Conservation (phyloP, 2,797 vertebrate species). For the Allobates femoralis region DNA sequence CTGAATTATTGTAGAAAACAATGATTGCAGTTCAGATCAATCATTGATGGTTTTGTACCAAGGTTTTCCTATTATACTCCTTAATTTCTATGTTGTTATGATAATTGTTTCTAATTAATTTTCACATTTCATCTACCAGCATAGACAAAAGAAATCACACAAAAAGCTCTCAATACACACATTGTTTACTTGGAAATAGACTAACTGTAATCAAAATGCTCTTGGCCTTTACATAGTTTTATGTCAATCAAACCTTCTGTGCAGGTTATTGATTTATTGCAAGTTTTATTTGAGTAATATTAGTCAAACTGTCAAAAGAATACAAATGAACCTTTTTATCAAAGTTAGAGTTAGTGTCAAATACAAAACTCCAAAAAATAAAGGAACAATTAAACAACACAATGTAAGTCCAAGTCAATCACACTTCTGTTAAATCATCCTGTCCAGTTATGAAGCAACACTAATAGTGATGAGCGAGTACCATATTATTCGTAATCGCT, state of each 20-base stretch:
- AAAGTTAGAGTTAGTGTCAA: neutral
- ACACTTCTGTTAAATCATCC: no score
- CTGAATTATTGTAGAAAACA: constrained; percentile 21
- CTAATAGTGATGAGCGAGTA: no score
- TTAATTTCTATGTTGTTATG: constrained; percentile 30
- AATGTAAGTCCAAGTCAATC: no score
- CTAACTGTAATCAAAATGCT: neutral
- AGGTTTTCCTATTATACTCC: constrained; percentile 16
- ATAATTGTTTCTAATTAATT: constrained; percentile 46
- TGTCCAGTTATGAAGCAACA: no score
- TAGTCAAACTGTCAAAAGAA: neutral
- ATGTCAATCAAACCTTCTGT: neutral
- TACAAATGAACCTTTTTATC: neutral
- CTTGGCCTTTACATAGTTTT: neutral
- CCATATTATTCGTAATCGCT: no score
- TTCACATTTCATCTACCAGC: neutral
- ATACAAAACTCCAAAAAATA: no score
- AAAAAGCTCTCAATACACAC: neutral
- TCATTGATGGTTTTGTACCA: constrained; percentile 1
- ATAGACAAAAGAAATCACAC: neutral
- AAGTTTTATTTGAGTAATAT: neutral
- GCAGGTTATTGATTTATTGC: neutral
- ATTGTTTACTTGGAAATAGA: neutral
- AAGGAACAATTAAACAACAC: no score
- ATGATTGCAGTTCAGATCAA: constrained; percentile 22